Conservation (phyloP, 2,797 vertebrate genomes). For the Florisuga fusca region DNA sequence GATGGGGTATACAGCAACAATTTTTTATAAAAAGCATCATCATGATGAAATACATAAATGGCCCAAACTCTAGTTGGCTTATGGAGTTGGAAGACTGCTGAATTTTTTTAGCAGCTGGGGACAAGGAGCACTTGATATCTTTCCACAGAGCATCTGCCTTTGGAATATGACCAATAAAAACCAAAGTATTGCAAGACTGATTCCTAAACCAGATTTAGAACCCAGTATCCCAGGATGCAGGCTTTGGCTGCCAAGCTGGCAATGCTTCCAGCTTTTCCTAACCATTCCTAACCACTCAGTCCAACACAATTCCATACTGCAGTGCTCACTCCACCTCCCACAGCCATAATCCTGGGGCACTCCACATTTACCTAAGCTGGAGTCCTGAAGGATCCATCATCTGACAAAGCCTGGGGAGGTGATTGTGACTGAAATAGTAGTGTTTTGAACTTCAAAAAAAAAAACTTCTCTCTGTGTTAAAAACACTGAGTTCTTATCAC, state of each 20-base stretch:
- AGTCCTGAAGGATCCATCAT: background rate
- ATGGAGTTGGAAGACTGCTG: background rate
- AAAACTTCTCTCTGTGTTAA: background rate
- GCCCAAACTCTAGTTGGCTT: background rate
- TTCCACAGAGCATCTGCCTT: background rate
- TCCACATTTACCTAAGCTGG: background rate
- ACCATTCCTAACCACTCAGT: background rate
- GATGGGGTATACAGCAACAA: background rate
- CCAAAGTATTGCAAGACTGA: background rate
- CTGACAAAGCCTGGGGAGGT: rapidly evolving
- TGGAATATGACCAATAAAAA: background rate
- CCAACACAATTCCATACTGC: background rate
- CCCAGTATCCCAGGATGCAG: no score
- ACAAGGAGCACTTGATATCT: background rate
- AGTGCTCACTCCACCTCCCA: background rate
- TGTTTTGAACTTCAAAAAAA: background rate
- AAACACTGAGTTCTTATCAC: background rate
- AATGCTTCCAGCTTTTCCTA: background rate
- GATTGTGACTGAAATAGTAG: background rate
- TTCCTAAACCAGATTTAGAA: background rate
- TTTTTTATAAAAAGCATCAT: no score
- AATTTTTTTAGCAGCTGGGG: background rate
- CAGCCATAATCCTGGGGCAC: background rate
- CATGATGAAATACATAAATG: background rate
- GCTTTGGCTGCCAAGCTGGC: background rate